These are phyloP conservation scores for Eurypyga helias DNA, from an alignment of 2,113 vertebrate genomes.

Conservation along the genomic window DNA sequence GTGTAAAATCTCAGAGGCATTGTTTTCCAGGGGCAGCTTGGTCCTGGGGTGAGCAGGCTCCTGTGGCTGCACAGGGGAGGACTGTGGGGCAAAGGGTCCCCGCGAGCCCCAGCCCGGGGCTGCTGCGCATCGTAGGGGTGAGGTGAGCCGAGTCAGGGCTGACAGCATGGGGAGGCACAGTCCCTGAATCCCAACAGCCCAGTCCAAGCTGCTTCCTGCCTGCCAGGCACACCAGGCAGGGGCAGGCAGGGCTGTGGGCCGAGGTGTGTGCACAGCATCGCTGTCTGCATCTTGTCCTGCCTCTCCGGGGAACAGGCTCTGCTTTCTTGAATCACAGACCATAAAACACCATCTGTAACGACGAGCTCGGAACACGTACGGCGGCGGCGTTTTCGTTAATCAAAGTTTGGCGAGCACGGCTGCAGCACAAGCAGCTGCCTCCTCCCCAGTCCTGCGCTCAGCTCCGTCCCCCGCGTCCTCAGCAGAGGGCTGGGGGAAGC, in stretches of 20 bases:
- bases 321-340: not conserved
- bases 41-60: not conserved
- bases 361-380: not conserved
- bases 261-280: not conserved
- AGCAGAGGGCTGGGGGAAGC: not conserved
- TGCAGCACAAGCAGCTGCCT: not conserved
- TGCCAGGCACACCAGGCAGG: not conserved
- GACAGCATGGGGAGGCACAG: rapidly evolving
- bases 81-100: not conserved
- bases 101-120: rapidly evolving
- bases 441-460: not conserved
- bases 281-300: not conserved
- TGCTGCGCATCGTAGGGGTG: rapidly evolving
- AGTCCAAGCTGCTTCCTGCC: not conserved
- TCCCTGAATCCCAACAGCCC: not conserved
- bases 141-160: not conserved
- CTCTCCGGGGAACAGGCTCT: not conserved
- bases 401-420: not conserved
- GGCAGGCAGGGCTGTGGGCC: not conserved
- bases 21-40: rapidly evolving
- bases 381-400: rapidly evolving
- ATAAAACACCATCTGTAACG: not conserved
- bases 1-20: not conserved
- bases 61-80: rapidly evolving
- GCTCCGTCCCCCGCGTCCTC: not conserved